Percentiles rank a stretch among this genome's conserved stretches.
These are phyloP conservation scores for Charadrius vociferus DNA, from an alignment of 2,113 vertebrate genomes.

Conservation along the genomic window DNA sequence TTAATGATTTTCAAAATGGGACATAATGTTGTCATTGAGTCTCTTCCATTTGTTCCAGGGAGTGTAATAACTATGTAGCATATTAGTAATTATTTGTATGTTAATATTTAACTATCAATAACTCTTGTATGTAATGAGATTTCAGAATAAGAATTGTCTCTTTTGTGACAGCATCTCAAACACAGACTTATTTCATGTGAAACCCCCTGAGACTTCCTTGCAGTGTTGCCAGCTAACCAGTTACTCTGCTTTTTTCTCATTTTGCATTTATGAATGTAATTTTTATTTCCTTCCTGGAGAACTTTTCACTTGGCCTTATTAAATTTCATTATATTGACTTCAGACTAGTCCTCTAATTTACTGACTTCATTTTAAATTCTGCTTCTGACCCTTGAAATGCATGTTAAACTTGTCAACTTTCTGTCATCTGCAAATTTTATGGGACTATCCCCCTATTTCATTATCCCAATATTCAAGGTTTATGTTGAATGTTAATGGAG, in stretches of 20 bases:
- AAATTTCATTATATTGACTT: background rate
- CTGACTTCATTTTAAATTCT: background rate
- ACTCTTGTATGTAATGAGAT: background rate
- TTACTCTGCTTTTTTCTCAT: background rate
- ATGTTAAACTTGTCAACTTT: background rate
- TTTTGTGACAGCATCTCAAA: background rate
- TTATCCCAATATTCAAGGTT: background rate
- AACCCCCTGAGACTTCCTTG: background rate
- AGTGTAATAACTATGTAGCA: background rate
- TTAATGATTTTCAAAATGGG: background rate
- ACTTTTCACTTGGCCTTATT: background rate
- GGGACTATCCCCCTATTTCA: background rate
- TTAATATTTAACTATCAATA: conserved; percentile 8
- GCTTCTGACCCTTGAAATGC: background rate
- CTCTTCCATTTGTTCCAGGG: background rate
- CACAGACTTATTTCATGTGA: background rate
- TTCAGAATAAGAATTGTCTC: background rate
- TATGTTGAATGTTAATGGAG: background rate
- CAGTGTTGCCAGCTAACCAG: background rate
- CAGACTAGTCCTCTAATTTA: background rate
- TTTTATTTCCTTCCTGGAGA: background rate
- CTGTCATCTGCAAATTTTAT: background rate
- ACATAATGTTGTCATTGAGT: background rate
- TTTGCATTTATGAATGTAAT: background rate
- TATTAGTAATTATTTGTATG: background rate